These are phyloP conservation scores for Thereva nobilitata DNA, from an alignment of 2,888 invertebrate species.

Conservation along the genomic window DNA sequence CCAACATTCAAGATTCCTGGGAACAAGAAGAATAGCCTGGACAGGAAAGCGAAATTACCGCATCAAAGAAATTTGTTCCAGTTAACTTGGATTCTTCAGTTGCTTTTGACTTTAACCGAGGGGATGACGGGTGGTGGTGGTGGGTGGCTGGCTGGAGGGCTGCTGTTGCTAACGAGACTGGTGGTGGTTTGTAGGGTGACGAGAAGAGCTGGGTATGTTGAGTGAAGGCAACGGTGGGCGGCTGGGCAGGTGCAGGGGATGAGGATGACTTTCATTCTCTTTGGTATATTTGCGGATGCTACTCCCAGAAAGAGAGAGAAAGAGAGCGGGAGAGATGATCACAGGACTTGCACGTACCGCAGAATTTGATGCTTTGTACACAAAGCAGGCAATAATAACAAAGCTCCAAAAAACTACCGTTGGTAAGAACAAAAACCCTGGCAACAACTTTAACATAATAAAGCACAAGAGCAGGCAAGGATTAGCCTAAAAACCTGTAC, in stretches of 20 bases:
- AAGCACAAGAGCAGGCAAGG: background rate
- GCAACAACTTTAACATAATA: conserved; percentile 1
- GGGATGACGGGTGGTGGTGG: background rate
- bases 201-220: no score
- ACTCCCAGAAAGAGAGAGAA: no score
- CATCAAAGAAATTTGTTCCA: conserved; percentile 33
- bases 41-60: conserved; percentile 26
- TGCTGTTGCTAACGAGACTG: no score
- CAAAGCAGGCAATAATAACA: conserved; percentile 19
- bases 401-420: background rate
- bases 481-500: background rate
- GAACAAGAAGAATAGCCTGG: conserved; percentile 20
- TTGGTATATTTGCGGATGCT: no score
- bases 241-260: no score
- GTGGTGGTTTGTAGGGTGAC: no score
- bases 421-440: background rate
- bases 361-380: background rate
- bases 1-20: background rate
- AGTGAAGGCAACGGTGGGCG: no score
- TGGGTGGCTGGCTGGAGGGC: background rate
- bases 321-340: no score
- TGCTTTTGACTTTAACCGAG: conserved; percentile 6
- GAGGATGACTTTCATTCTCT: no score
- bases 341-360: no score
- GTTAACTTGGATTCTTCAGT: conserved; percentile 27